Evolutionary conservation across 2,888 invertebrate species (phyloP).

Genomic region (Ormyrus thymus): DNA sequence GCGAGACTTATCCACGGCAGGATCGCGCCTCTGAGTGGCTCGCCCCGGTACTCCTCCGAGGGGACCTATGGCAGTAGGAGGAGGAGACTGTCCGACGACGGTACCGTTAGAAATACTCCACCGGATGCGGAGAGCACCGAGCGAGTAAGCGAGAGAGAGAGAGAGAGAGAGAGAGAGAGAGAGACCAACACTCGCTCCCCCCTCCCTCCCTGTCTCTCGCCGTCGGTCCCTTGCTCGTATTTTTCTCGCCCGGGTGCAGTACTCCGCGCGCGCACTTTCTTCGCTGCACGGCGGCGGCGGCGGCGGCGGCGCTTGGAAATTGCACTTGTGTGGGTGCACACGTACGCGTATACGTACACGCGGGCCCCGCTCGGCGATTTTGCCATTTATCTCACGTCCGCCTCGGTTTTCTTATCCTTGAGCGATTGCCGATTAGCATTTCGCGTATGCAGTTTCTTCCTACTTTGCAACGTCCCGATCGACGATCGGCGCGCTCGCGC

Average conservation of each 20-base stretch:
- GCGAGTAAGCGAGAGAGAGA: neutral
- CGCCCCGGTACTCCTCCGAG: neutral
- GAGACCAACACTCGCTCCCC: neutral
- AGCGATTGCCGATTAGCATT: too few species aligned
- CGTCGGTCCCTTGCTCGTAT: neutral
- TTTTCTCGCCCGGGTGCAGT: conserved; percentile 3
- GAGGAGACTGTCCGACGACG: conserved; percentile 8
- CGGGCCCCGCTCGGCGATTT: neutral
- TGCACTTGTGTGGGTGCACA: neutral
- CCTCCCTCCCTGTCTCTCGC: too few species aligned
- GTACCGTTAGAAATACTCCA: conserved; percentile 55
- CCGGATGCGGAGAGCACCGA: conserved; percentile 40
- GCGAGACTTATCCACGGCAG: conserved; percentile 40
- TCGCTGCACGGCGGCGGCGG: neutral
- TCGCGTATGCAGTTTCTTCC: too few species aligned
- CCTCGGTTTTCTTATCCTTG: too few species aligned
- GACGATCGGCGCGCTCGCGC: neutral
- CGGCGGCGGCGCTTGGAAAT: neutral
- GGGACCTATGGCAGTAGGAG: neutral
- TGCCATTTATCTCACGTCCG: conserved; percentile 1
- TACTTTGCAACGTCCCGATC: neutral
- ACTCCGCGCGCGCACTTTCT: neutral
- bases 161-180: conserved; percentile 12
- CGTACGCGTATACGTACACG: neutral
- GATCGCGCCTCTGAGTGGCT: conserved; percentile 42